These are phyloP conservation scores for Brachyopa scutellaris DNA, from an alignment of 2,888 invertebrate species.

Conservation along the genomic window DNA sequence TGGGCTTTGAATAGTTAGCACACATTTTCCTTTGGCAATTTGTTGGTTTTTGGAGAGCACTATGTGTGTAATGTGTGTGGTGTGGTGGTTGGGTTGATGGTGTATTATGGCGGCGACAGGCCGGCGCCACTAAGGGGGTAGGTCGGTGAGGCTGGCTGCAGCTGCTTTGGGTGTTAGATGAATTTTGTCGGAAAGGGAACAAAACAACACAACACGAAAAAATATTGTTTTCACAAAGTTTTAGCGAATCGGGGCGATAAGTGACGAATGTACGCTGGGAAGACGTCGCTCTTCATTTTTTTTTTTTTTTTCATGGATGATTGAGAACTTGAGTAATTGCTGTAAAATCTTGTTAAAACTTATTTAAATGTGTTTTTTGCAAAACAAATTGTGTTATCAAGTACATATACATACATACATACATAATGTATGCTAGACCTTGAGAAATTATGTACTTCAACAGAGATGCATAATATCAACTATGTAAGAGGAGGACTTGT, in stretches of 20 bases:
- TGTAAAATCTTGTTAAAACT: slow-evolving; percentile 40
- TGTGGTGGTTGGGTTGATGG: slow-evolving; percentile 53
- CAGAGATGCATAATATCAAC: slow-evolving; percentile 15
- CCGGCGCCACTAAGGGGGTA: slow-evolving; percentile 68
- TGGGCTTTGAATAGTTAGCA: slow-evolving; percentile 29
- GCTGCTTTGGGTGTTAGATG: slow-evolving; percentile 62
- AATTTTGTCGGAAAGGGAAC: slow-evolving; percentile 45
- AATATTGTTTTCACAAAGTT: slow-evolving; percentile 40
- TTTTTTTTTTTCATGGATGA: slow-evolving; percentile 19
- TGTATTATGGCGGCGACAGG: slow-evolving; percentile 54
- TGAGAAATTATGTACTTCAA: slow-evolving; percentile 17
- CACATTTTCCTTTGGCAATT: slow-evolving; percentile 49
- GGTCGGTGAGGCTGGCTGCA: slow-evolving; percentile 30
- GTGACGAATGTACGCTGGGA: slow-evolving; percentile 39
- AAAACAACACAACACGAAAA: background rate
- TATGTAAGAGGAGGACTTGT: too few species aligned
- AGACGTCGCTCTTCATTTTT: background rate
- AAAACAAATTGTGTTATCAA: slow-evolving; percentile 46
- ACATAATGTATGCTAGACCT: slow-evolving; percentile 1
- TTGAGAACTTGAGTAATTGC: slow-evolving; percentile 46
- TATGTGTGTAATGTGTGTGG: slow-evolving; percentile 50
- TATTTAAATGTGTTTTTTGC: slow-evolving; percentile 34
- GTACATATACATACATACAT: too few species aligned
- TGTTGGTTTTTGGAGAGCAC: slow-evolving; percentile 28
- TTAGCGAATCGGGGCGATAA: slow-evolving; percentile 47